phyloP scores from a whole-genome alignment of 2,113 vertebrate species.

The Rousettus leschenaultii region DNA sequence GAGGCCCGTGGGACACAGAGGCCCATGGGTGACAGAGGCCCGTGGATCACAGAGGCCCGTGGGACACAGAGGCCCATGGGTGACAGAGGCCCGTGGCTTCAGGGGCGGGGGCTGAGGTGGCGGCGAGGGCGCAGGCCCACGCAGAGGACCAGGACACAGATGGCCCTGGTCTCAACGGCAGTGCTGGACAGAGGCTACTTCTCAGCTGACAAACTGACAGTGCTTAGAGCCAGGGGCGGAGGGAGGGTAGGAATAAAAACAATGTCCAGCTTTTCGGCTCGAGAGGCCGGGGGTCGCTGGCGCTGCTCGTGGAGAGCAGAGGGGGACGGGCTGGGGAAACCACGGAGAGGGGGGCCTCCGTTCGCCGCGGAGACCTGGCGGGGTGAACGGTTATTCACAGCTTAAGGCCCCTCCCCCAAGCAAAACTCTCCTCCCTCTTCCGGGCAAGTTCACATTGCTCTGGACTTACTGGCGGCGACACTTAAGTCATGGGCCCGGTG shows the following conservation, averaged over 20 bases:
- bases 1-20: too few relatives aligned
- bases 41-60: too few relatives aligned
- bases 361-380: too few relatives aligned
- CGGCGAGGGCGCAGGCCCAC: not conserved
- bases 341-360: too few relatives aligned
- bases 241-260: not conserved
- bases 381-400: too few relatives aligned
- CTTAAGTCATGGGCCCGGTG: not conserved
- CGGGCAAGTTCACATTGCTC: not conserved
- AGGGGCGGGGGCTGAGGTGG: too few relatives aligned
- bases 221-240: not conserved
- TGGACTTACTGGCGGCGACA: not conserved
- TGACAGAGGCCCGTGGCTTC: not conserved
- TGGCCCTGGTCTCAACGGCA: not conserved
- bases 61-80: too few relatives aligned
- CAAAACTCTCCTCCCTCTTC: not conserved
- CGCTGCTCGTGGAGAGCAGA: not conserved
- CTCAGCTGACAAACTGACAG: not conserved
- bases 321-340: too few relatives aligned
- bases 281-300: not conserved
- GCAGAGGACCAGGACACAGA: not conserved
- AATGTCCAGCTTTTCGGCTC: not conserved
- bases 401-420: not conserved
- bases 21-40: too few relatives aligned
- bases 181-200: not conserved